Evolutionary conservation across 2,888 invertebrate genomes (phyloP).

Genomic region (Ellobium chinense): DNA sequence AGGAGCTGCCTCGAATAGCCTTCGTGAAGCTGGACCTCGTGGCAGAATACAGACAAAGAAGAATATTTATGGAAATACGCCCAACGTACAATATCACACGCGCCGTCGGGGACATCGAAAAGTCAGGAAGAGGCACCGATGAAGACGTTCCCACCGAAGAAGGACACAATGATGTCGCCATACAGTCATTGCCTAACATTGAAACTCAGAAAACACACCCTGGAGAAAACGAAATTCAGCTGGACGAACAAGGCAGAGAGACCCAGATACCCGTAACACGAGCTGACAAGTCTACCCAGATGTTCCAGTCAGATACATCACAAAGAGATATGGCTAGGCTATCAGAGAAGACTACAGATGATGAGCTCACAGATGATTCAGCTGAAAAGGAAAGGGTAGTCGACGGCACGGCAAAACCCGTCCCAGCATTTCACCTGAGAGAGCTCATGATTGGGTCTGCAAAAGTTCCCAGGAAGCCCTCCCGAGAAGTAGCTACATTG

Average conservation of each 20-base stretch:
- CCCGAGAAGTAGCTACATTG: background rate
- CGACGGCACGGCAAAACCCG: background rate
- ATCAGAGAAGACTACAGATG: no score
- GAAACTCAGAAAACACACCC: no score
- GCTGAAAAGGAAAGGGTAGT: no score
- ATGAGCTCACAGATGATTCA: background rate
- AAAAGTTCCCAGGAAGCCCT: background rate
- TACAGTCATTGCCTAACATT: no score
- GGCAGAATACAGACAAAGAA: conserved; percentile 55
- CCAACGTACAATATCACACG: conserved; percentile 3
- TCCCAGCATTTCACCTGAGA: background rate
- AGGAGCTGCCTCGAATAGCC: conserved; percentile 89
- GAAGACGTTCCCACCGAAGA: background rate
- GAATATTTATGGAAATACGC: conserved; percentile 47
- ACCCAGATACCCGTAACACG: no score
- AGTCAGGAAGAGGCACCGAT: background rate
- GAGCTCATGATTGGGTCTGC: background rate
- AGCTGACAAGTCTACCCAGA: no score
- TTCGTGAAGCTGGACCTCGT: conserved; percentile 83
- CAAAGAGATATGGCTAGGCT: no score
- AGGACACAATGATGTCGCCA: background rate
- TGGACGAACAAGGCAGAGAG: no score
- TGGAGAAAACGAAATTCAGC: no score
- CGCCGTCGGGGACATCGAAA: background rate
- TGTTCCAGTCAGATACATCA: no score